Conservation (phyloP, 2,113 vertebrate genomes). For the Natator depressus region DNA sequence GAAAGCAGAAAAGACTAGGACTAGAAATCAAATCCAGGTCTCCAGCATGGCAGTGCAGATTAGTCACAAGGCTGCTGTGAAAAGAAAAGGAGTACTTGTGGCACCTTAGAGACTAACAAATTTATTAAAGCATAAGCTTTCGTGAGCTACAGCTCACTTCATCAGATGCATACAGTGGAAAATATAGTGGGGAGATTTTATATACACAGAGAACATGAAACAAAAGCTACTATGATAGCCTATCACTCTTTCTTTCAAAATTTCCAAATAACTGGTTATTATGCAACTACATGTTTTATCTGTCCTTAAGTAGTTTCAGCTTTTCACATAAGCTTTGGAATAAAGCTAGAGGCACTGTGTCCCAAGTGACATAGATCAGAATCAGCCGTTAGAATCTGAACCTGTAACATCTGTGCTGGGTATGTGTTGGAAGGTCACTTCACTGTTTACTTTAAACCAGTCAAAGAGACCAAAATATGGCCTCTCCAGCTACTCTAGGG, state of each 20-base stretch:
- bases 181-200: no score
- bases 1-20: not conserved
- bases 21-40: not conserved
- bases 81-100: no score
- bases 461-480: not conserved
- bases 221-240: not conserved
- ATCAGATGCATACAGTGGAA: no score
- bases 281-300: slow-evolving; percentile 51
- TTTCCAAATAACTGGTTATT: slow-evolving; percentile 28
- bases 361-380: not conserved
- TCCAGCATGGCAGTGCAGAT: not conserved
- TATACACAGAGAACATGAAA: no score
- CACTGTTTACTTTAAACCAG: not conserved
- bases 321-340: slow-evolving; percentile 52
- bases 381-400: not conserved
- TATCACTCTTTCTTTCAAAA: not conserved
- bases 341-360: slow-evolving; percentile 41
- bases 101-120: no score
- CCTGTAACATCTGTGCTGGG: slow-evolving; percentile 40
- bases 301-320: slow-evolving; percentile 59
- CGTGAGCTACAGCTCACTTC: no score
- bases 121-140: no score
- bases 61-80: not conserved
- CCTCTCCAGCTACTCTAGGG: not conserved
- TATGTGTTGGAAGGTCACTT: slow-evolving; percentile 48